Percentiles rank a stretch among this genome's conserved stretches.
phyloP scores from a whole-genome alignment of 2,113 vertebrate species.

The Burhinus oedicnemus region DNA sequence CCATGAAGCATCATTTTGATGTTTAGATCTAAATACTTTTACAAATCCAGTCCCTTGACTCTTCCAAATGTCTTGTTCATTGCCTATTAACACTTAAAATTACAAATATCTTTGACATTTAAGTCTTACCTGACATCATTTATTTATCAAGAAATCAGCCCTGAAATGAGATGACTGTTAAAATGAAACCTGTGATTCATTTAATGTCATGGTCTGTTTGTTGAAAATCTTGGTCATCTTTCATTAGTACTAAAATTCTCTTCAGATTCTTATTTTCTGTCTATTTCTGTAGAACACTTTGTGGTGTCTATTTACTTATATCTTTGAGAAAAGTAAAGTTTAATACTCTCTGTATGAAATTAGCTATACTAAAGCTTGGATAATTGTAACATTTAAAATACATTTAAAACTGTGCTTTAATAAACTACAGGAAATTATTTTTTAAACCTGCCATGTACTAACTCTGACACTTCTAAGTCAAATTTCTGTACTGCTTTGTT shows the following conservation, averaged over 20 bases:
- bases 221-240: not conserved
- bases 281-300: not conserved
- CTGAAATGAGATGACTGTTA: not conserved
- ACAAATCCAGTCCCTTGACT: not conserved
- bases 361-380: constrained; percentile 3
- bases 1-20: not conserved
- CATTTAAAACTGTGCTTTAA: constrained; percentile 28
- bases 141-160: not conserved
- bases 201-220: not conserved
- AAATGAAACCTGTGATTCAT: not conserved
- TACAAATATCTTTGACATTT: not conserved
- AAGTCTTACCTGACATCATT: not conserved
- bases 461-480: not conserved
- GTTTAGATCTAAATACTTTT: not conserved
- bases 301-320: not conserved
- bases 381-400: constrained; percentile 32
- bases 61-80: not conserved
- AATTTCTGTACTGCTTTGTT: not conserved
- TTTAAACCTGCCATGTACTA: not conserved
- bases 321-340: constrained; percentile 10
- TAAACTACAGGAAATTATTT: constrained; percentile 1
- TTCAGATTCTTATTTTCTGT: not conserved
- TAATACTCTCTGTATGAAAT: constrained; percentile 26
- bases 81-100: not conserved
- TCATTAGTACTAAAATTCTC: not conserved